Evolutionary conservation across 2,113 vertebrate genomes (phyloP), one percentile per base, ranked within the genome.

Genomic region (Rhineura floridana): DNA sequence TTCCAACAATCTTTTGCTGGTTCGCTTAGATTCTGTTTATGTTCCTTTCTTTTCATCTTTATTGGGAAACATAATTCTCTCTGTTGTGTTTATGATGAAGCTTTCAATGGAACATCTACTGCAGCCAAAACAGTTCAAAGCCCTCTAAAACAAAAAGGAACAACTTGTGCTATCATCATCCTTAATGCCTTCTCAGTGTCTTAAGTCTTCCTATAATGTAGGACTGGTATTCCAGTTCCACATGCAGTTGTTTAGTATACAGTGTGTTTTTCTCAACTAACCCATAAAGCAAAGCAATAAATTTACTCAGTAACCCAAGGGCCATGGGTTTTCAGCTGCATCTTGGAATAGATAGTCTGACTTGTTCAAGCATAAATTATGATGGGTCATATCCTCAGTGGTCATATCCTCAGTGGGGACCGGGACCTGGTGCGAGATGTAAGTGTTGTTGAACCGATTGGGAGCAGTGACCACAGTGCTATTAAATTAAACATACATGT

Each of bases 351-450:
- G 83, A 87, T 72, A 77, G 76, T 30, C 70, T n/a, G 70, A 78
- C 21, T 93, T 90, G 59, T 62, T 89, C 87, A 94, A 52, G 69
- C 88, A 85, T 48, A 92, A 90, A 88, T 89, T 76, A 84, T 67
- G 30, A 73, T 69, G 83, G 42, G 3, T 30, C 87, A 85, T 84
- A n/a, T n/a, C n/a, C n/a, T n/a, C n/a, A n/a, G n/a, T n/a, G n/a
- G n/a, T n/a, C n/a, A n/a, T n/a, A n/a, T n/a, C n/a, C n/a, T n/a
- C n/a, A n/a, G n/a, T n/a, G n/a, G n/a, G n/a, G n/a, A n/a, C n/a
- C n/a, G n/a, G n/a, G n/a, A n/a, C n/a, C n/a, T n/a, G n/a, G n/a
- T n/a, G n/a, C n/a, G n/a, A n/a, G n/a, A n/a, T n/a, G n/a, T n/a
- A n/a, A n/a, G n/a, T n/a, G n/a, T n/a, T n/a, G n/a, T n/a, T n/a